A percentile compares a stretch with the other conserved stretches of the same genome.
Evolutionary conservation across 2,113 vertebrate species (phyloP).

Genomic region (Centropus bengalensis): DNA sequence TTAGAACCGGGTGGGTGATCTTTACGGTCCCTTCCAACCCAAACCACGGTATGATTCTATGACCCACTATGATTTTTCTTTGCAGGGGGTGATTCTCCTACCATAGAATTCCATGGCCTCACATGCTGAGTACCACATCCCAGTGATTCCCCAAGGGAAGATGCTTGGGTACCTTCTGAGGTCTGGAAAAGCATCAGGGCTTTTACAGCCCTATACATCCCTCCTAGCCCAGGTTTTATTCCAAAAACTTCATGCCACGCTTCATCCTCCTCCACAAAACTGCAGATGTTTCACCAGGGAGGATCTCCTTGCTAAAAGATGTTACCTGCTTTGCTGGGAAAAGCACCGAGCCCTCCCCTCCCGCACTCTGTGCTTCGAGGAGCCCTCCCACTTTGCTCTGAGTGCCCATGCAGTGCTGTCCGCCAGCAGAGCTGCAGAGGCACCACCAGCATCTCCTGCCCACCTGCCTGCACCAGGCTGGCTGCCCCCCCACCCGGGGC

Average conservation of each 20-base stretch:
- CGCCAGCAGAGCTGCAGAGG: neutral
- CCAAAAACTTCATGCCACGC: neutral
- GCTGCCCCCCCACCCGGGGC: neutral
- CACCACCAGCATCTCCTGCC: neutral
- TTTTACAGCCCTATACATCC: neutral
- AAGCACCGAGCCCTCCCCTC: neutral
- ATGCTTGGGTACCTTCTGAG: neutral
- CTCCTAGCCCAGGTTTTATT: neutral
- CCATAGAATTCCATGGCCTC: neutral
- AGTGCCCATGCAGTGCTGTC: accelerated
- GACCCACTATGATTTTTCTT: neutral
- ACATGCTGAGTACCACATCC: neutral
- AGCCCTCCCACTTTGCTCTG: neutral
- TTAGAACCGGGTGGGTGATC: no score
- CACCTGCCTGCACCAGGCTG: neutral
- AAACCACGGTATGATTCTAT: no score
- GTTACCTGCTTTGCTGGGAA: neutral
- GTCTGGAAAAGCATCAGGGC: neutral
- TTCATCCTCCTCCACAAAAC: neutral
- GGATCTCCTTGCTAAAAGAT: neutral
- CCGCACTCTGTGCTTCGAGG: neutral
- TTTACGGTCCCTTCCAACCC: no score
- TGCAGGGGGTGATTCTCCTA: neutral
- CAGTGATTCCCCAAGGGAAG: neutral
- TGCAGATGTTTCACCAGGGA: neutral